Percentiles rank a stretch among this genome's conserved stretches.
These are phyloP conservation scores for Anthrax anthrax DNA, from an alignment of 2,888 invertebrate genomes.

Conservation along the genomic window DNA sequence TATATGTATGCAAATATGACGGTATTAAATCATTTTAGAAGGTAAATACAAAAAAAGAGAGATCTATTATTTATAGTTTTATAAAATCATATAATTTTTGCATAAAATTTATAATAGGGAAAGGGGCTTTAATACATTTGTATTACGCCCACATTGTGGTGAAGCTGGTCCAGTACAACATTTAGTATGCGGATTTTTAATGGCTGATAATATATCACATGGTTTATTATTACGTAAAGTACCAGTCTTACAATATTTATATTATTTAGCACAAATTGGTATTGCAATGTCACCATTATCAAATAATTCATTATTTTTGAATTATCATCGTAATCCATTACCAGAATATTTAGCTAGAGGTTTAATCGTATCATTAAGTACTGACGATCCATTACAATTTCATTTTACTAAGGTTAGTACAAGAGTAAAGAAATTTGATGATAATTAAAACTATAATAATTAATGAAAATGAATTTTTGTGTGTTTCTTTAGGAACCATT, in stretches of 20 bases:
- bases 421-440: neutral
- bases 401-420: conserved; percentile 85
- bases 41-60: conserved; percentile 38
- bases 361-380: conserved; percentile 83
- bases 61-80: neutral
- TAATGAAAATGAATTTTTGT: neutral
- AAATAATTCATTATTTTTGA: conserved; percentile 96
- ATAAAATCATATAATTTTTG: too few species aligned
- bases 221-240: conserved; percentile 90
- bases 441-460: too few species aligned
- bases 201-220: conserved; percentile 97
- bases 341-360: conserved; percentile 94
- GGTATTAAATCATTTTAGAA: conserved; percentile 86
- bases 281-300: conserved; percentile 99
- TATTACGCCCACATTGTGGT: conserved; percentile 93
- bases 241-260: conserved; percentile 95
- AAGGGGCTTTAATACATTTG: conserved; percentile 85
- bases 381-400: conserved; percentile 97
- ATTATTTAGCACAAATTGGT: conserved; percentile 93
- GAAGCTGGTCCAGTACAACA: conserved; percentile 98
- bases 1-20: conserved; percentile 97
- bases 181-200: conserved; percentile 89
- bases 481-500: conserved; percentile 62
- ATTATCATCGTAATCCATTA: conserved; percentile 96
- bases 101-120: conserved; percentile 42